A percentile compares a stretch with the other conserved stretches of the same genome.
These are phyloP conservation scores for Ornithorhynchus anatinus DNA, from an alignment of 2,113 vertebrate species.

Conservation along the genomic window DNA sequence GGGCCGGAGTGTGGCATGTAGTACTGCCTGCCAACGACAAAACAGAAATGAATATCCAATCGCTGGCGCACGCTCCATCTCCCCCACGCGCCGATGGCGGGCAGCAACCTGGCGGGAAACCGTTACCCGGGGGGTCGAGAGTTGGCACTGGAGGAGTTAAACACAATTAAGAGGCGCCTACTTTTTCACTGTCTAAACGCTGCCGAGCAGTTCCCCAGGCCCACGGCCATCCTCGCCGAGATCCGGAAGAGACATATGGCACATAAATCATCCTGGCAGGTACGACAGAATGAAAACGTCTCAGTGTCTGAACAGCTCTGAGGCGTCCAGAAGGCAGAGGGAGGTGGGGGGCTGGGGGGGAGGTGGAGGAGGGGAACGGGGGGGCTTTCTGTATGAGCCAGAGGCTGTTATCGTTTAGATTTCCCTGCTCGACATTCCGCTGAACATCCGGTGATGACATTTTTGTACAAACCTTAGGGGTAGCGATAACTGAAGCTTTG, in stretches of 20 bases:
- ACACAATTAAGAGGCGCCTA: slow-evolving; percentile 28
- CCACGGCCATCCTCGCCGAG: not conserved
- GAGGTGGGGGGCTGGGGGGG: not conserved
- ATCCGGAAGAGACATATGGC: slow-evolving; percentile 34
- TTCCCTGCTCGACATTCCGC: not conserved
- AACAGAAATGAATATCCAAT: slow-evolving; percentile 63
- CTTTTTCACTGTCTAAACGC: slow-evolving; percentile 27
- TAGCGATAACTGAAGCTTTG: slow-evolving; percentile 4
- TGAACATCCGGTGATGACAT: not conserved
- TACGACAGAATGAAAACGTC: slow-evolving; percentile 33
- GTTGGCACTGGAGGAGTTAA: slow-evolving; percentile 24
- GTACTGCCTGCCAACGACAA: slow-evolving; percentile 77
- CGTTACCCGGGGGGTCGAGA: not conserved
- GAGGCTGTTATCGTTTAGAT: slow-evolving; percentile 38
- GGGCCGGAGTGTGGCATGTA: slow-evolving; percentile 76
- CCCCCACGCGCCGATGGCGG: not conserved
- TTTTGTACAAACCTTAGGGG: slow-evolving; percentile 15
- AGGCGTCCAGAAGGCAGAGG: slow-evolving; percentile 35
- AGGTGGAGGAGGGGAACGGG: not conserved
- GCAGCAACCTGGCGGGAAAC: slow-evolving; percentile 29
- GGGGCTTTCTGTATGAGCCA: slow-evolving; percentile 18
- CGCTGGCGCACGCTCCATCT: slow-evolving; percentile 7
- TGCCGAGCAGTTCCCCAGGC: slow-evolving; percentile 31
- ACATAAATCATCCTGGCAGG: slow-evolving; percentile 48
- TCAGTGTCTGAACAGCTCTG: slow-evolving; percentile 27